These are phyloP conservation scores for Phyllostomus hastatus DNA, from an alignment of 2,113 vertebrate genomes.

Conservation along the genomic window DNA sequence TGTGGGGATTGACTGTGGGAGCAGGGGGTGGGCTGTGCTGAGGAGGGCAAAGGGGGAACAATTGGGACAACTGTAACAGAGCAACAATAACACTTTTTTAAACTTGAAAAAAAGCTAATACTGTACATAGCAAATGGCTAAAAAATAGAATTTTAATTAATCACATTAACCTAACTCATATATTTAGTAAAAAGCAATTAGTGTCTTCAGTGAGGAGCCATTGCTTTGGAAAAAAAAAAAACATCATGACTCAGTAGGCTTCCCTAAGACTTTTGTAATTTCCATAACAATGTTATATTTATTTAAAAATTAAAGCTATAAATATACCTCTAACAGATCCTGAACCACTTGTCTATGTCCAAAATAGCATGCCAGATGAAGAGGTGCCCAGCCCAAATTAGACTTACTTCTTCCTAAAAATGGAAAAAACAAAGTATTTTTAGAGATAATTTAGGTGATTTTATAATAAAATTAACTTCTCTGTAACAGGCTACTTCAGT, in stretches of 20 bases:
- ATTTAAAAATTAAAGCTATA: slow-evolving; percentile 45
- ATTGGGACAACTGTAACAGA: too few species aligned
- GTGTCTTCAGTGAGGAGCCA: background rate
- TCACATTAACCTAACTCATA: background rate
- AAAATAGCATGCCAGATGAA: slow-evolving; percentile 92
- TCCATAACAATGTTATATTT: background rate
- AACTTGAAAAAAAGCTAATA: background rate
- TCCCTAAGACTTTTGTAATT: background rate
- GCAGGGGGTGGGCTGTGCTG: too few species aligned
- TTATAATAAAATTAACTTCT: background rate
- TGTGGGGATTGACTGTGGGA: too few species aligned
- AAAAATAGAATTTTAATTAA: background rate
- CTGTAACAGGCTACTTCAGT: background rate
- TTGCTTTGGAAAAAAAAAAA: background rate
- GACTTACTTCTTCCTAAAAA: slow-evolving; percentile 85
- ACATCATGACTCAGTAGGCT: background rate
- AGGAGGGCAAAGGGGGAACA: too few species aligned
- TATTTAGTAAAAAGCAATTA: background rate
- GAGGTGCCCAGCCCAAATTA: slow-evolving; percentile 90
- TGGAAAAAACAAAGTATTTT: background rate
- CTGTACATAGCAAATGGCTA: slow-evolving; percentile 12
- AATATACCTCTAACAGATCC: slow-evolving; percentile 89
- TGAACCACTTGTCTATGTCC: slow-evolving; percentile 89
- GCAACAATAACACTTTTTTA: too few species aligned
- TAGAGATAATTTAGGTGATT: background rate